These are phyloP conservation scores for Acronicta alni DNA, from an alignment of 2,888 invertebrate genomes.

Conservation along the genomic window DNA sequence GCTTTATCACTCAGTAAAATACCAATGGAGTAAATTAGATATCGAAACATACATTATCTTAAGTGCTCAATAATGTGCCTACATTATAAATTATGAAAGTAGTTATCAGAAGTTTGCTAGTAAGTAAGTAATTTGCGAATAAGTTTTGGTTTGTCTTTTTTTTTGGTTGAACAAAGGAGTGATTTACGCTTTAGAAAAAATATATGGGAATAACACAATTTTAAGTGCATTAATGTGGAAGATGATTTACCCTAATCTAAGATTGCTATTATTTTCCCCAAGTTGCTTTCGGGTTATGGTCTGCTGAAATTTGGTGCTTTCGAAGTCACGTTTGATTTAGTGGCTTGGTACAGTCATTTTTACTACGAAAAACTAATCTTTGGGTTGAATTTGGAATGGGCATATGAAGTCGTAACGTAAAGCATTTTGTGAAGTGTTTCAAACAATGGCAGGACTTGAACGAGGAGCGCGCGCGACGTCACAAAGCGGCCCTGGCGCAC, in stretches of 20 bases:
- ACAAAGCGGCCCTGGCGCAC: slow-evolving; percentile 95
- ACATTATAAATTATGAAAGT: too few relatives aligned
- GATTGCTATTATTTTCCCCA: too few relatives aligned
- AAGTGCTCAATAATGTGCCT: too few relatives aligned
- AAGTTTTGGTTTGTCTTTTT: neutral
- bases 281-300: neutral
- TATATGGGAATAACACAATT: too few relatives aligned
- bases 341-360: neutral
- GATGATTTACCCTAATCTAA: too few relatives aligned
- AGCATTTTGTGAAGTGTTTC: neutral
- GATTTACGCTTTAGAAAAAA: neutral
- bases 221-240: neutral
- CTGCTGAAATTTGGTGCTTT: neutral
- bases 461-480: slow-evolving; percentile 92
- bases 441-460: slow-evolving; percentile 90
- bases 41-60: too few relatives aligned
- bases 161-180: neutral
- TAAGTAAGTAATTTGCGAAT: neutral
- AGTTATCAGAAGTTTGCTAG: too few relatives aligned
- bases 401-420: neutral
- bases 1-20: too few relatives aligned
- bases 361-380: neutral
- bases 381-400: neutral
- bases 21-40: too few relatives aligned
- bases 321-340: neutral